These are phyloP conservation scores for Pluvialis apricaria DNA, from an alignment of 2,113 vertebrate genomes.

Conservation along the genomic window DNA sequence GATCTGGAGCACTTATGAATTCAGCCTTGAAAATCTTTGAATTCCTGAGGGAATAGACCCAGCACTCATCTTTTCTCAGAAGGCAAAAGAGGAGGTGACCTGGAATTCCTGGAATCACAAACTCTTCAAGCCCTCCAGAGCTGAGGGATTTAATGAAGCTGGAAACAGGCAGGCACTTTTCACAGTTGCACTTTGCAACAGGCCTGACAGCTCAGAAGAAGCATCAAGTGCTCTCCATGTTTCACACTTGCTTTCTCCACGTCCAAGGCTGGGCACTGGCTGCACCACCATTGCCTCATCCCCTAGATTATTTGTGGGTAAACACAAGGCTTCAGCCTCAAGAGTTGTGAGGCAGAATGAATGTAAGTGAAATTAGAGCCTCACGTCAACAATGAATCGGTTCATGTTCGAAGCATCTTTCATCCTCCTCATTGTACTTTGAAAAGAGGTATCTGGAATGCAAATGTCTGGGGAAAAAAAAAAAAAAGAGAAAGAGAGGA, in stretches of 20 bases:
- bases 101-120: not conserved
- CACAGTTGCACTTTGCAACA: too few species aligned
- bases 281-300: not conserved
- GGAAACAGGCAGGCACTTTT: too few species aligned
- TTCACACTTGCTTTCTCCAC: not conserved
- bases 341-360: not conserved
- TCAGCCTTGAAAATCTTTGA: too few species aligned
- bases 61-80: not conserved
- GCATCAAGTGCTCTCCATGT: not conserved
- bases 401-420: not conserved
- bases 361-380: not conserved
- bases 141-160: too few species aligned
- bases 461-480: not conserved
- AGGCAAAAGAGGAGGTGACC: not conserved
- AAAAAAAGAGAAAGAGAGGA: not conserved
- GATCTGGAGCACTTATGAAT: too few species aligned
- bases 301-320: not conserved
- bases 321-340: not conserved
- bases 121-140: not conserved
- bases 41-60: not conserved
- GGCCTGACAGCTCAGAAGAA: not conserved
- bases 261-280: too few species aligned
- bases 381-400: fast-evolving
- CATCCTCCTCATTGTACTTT: not conserved
- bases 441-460: not conserved